Evolutionary conservation across 2,888 invertebrate genomes (phyloP), one percentile per base, ranked within the genome.

Genomic region (Tinea semifulvella): DNA sequence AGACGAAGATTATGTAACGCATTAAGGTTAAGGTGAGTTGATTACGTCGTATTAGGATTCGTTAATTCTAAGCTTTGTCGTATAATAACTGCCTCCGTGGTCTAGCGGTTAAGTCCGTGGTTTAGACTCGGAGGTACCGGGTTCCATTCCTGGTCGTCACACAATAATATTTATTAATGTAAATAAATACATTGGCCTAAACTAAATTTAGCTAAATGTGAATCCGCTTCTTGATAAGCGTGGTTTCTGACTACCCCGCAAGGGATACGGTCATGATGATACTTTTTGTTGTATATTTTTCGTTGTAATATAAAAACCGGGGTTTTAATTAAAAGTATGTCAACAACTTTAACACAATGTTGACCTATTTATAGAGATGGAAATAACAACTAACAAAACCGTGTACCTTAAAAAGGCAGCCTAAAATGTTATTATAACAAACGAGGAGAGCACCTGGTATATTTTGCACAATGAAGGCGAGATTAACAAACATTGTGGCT

Each of bases 401-500:
- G 25, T n/a, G 26, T 3, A 6, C 31, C 7, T 31, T 31, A 31
- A 36, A 36, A 36, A 36, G n/a, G 36, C 40, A 11, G 19, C 40
- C 40, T 22, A 40, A 40, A 40, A 40, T 40, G 40, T 40, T 40
- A 40, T 40, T 40, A 40, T 40, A 40, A 40, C 22, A 40, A 40
- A 40, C 40, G 40, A 40, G 13, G 40, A 40, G 22, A 40, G 18
- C 42, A 22, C 47, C 44, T 58, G 63, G 64, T 28, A 66, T 67
- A 69, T 69, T 71, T 67, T 60, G 65, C 62, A 71, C 68, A 70
- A 69, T 68, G 66, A 67, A 69, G 65, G 63, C 59, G 65, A 71
- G 70, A 73, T 71, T 71, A 74, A 69, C 74, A 72, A 75, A 75
- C 63, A 65, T 62, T 56, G 65, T 60, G 65, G 69, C 65, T 63